Conservation (phyloP, 2,888 invertebrate genomes). For the Coremacera marginata region DNA sequence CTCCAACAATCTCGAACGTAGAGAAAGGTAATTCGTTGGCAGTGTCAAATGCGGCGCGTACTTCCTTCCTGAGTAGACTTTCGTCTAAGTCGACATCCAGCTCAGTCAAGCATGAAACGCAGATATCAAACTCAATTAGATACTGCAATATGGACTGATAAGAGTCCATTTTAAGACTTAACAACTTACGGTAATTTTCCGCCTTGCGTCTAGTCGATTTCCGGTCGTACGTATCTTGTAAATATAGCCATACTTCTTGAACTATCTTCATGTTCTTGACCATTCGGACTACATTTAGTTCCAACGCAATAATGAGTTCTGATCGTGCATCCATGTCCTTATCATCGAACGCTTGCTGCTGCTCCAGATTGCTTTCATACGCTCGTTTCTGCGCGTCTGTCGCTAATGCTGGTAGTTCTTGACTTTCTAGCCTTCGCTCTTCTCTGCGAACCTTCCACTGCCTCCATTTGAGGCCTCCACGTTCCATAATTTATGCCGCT, state of each 20-base stretch:
- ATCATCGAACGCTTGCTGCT: background rate
- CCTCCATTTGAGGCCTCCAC: constrained; percentile 18
- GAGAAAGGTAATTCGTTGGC: too few species aligned
- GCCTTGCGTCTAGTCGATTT: constrained; percentile 25
- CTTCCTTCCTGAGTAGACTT: constrained; percentile 21
- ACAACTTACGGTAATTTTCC: constrained; percentile 33
- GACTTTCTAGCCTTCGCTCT: background rate
- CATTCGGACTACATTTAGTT: constrained; percentile 24
- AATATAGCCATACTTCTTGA: constrained; percentile 7
- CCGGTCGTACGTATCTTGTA: constrained; percentile 29
- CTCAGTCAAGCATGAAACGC: constrained; percentile 25
- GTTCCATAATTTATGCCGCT: background rate
- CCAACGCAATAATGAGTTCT: constrained; percentile 18
- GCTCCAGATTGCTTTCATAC: background rate
- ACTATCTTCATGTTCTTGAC: constrained; percentile 21
- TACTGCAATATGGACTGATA: constrained; percentile 1
- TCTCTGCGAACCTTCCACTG: background rate
- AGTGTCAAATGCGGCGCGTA: constrained; percentile 24
- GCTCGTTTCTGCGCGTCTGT: background rate
- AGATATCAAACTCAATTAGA: constrained; percentile 35
- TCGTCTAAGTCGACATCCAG: constrained; percentile 27
- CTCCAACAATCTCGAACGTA: too few species aligned
- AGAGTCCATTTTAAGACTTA: constrained; percentile 29
- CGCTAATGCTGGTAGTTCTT: background rate
- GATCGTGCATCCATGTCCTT: constrained; percentile 29